phyloP scores from a whole-genome alignment of 1,140 invertebrate genomes.

The Eumaeus atala region DNA sequence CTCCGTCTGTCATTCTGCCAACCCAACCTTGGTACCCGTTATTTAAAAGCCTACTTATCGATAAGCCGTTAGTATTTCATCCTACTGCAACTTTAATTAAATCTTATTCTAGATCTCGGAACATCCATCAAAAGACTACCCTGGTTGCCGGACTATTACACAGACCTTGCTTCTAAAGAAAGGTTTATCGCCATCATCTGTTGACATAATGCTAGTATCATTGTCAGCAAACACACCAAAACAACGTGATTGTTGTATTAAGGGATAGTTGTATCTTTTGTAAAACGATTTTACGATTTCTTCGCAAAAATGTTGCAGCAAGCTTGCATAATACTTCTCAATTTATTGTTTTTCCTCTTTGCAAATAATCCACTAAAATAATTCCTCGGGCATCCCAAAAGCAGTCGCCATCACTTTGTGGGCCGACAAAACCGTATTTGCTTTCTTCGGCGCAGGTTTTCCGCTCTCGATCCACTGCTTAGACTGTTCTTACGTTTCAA shows the following conservation, averaged over 20 bases:
- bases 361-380: too few relatives aligned
- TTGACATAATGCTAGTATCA: constrained; percentile 22
- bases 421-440: too few relatives aligned
- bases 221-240: constrained; percentile 20
- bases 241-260: constrained; percentile 24
- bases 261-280: constrained; percentile 24
- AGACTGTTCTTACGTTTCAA: too few relatives aligned
- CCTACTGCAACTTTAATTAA: constrained; percentile 16
- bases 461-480: too few relatives aligned
- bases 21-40: constrained; percentile 36
- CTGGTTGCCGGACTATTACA: constrained; percentile 33
- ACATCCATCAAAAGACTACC: constrained; percentile 20
- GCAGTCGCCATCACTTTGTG: too few relatives aligned
- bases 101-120: constrained; percentile 21
- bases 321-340: too few relatives aligned
- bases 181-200: constrained; percentile 11
- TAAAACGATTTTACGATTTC: too few relatives aligned
- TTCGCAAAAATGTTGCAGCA: too few relatives aligned
- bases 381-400: too few relatives aligned
- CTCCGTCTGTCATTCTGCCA: constrained; percentile 32
- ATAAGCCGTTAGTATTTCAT: constrained; percentile 17
- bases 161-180: constrained; percentile 16
- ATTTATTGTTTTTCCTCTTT: too few relatives aligned
- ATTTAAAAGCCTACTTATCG: constrained; percentile 21
- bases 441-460: too few relatives aligned